Percentiles rank a stretch among this genome's conserved stretches.
Conservation (phyloP, 2,113 vertebrate genomes). For the Festucalex cinctus region DNA sequence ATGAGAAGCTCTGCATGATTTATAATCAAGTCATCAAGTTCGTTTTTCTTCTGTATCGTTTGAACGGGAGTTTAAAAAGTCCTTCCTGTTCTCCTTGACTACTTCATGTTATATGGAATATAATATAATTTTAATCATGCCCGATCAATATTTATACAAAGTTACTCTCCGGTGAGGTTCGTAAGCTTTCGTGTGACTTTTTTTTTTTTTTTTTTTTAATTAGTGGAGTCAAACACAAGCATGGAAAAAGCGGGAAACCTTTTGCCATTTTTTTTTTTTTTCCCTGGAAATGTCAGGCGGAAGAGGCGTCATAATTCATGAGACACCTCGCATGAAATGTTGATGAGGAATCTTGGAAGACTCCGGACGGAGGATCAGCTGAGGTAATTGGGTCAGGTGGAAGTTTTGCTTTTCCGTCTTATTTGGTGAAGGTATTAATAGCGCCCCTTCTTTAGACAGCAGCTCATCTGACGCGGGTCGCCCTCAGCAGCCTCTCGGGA, state of each 20-base stretch:
- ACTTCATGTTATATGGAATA: constrained; percentile 38
- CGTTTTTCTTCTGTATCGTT: constrained; percentile 41
- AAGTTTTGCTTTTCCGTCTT: constrained; percentile 29
- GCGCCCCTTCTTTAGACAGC: constrained; percentile 63
- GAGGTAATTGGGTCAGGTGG: constrained; percentile 68
- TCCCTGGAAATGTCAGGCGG: constrained; percentile 57
- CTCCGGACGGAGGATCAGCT: constrained; percentile 51
- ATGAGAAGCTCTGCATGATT: constrained; percentile 66
- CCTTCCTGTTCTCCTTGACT: constrained; percentile 24
- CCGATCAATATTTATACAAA: constrained; percentile 63
- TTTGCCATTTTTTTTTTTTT: constrained; percentile 49
- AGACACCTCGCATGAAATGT: constrained; percentile 71
- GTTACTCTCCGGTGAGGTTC: constrained; percentile 33
- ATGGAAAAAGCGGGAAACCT: constrained; percentile 11
- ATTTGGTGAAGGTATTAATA: constrained; percentile 63
- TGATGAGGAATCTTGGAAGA: constrained; percentile 70
- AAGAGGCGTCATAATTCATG: constrained; percentile 69
- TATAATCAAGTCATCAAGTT: constrained; percentile 63
- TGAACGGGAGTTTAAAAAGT: constrained; percentile 37
- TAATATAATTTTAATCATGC: constrained; percentile 49
- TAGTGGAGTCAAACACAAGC: constrained; percentile 14
- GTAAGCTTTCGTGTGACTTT: constrained; percentile 18
- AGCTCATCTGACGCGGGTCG: constrained; percentile 68
- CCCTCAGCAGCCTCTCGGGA: constrained; percentile 73
- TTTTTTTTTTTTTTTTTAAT: constrained; percentile 28